These are phyloP conservation scores for Columba janthina DNA, from an alignment of 2,113 vertebrate species.

Conservation along the genomic window DNA sequence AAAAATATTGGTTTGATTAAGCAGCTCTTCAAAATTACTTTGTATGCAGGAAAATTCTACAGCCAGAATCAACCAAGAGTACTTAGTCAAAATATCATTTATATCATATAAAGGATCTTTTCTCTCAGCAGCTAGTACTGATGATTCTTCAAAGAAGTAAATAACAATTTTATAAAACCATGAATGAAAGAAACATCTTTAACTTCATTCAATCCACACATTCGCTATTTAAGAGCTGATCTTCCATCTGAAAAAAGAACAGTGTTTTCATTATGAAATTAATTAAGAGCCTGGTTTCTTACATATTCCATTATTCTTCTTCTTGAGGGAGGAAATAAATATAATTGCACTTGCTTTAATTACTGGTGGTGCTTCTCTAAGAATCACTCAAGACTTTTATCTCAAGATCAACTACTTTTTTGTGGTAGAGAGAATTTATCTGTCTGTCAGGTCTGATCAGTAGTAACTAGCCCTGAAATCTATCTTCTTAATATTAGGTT, in stretches of 20 bases:
- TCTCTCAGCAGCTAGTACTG: constrained; percentile 30
- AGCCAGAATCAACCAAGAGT: constrained; percentile 52
- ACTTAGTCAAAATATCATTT: constrained; percentile 57
- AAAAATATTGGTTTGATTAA: constrained; percentile 58
- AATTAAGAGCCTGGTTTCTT: constrained; percentile 2
- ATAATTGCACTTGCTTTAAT: constrained; percentile 25
- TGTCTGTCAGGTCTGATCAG: neutral
- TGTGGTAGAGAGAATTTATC: neutral
- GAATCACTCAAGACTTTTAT: neutral
- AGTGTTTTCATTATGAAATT: constrained; percentile 22
- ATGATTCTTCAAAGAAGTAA: constrained; percentile 49
- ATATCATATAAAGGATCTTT: constrained; percentile 44
- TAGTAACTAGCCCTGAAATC: neutral
- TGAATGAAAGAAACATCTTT: constrained; percentile 46
- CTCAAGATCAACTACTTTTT: neutral
- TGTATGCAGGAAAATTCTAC: constrained; percentile 41
- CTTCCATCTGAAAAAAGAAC: constrained; percentile 26
- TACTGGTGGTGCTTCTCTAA: neutral
- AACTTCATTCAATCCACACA: constrained; percentile 36
- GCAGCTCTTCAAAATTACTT: constrained; percentile 62
- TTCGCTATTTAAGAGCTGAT: constrained; percentile 27
- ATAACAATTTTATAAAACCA: constrained; percentile 49
- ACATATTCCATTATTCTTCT: neutral
- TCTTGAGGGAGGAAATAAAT: constrained; percentile 6
- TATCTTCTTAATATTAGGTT: neutral